These are phyloP conservation scores for Troglohyphantes excavatus DNA, from an alignment of 2,888 invertebrate genomes.

Conservation along the genomic window DNA sequence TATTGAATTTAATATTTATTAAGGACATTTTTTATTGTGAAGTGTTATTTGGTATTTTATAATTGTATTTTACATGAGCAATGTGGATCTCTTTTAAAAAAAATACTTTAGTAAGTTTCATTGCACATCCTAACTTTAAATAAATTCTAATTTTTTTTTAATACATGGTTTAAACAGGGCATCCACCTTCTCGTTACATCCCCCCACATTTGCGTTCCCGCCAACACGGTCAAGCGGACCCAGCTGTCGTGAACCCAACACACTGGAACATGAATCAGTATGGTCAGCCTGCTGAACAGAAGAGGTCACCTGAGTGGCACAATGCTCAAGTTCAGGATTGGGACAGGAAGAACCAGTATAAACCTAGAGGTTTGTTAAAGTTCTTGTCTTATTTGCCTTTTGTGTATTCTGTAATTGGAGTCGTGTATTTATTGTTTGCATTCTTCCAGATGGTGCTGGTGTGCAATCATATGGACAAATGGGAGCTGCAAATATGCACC, in stretches of 20 bases:
- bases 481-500: conserved; percentile 48
- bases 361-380: conserved; percentile 55
- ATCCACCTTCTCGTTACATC: conserved; percentile 68
- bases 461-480: conserved; percentile 58
- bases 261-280: conserved; percentile 78
- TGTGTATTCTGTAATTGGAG: no score
- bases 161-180: no score
- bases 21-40: no score
- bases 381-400: no score
- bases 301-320: conserved; percentile 69
- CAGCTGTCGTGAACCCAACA: conserved; percentile 60
- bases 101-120: no score
- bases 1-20: no score
- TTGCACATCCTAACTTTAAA: no score
- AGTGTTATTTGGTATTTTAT: no score
- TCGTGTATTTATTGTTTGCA: conserved; percentile 3
- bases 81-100: no score
- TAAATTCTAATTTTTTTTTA: no score
- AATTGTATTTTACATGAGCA: no score
- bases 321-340: conserved; percentile 61
- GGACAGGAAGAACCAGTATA: conserved; percentile 77
- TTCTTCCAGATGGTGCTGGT: conserved; percentile 45
- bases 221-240: conserved; percentile 63
- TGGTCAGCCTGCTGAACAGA: conserved; percentile 58
- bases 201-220: conserved; percentile 73